Conservation (phyloP, 2,797 vertebrate genomes). For the Spatula clypeata region DNA sequence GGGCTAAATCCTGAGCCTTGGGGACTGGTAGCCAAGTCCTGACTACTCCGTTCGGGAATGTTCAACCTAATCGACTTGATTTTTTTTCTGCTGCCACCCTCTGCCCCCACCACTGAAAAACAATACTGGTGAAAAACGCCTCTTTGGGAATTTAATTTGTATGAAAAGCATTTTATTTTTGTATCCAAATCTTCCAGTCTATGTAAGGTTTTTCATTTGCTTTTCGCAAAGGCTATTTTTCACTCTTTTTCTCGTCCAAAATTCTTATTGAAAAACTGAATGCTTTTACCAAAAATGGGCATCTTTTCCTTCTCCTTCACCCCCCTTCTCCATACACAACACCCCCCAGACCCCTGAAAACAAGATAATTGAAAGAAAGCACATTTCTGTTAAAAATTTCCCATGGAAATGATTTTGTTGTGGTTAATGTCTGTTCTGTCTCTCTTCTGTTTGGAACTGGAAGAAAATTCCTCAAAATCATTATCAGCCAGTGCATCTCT, state of each 20-base stretch:
- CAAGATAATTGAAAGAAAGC: constrained; percentile 14
- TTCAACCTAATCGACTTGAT: neutral
- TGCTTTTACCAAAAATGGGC: constrained; percentile 69
- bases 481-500: constrained; percentile 40
- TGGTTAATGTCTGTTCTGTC: constrained; percentile 47
- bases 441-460: constrained; percentile 7
- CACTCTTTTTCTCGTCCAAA: constrained; percentile 36
- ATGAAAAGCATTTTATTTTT: constrained; percentile 52
- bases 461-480: constrained; percentile 39
- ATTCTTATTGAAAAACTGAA: constrained; percentile 42
- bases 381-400: constrained; percentile 29
- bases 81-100: neutral
- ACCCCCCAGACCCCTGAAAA: constrained; percentile 30
- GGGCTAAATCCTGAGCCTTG: neutral
- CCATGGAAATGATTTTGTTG: constrained; percentile 55
- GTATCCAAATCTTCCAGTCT: constrained; percentile 12
- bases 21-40: constrained; percentile 7
- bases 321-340: neutral
- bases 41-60: constrained; percentile 11
- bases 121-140: constrained; percentile 45
- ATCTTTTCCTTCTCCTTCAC: constrained; percentile 54
- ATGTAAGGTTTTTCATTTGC: constrained; percentile 45
- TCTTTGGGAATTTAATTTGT: constrained; percentile 38
- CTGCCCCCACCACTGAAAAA: constrained; percentile 3
- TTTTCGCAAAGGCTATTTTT: constrained; percentile 43